Evolutionary conservation across 2,888 invertebrate genomes (phyloP).

Genomic region (Cyclophora albipunctata): DNA sequence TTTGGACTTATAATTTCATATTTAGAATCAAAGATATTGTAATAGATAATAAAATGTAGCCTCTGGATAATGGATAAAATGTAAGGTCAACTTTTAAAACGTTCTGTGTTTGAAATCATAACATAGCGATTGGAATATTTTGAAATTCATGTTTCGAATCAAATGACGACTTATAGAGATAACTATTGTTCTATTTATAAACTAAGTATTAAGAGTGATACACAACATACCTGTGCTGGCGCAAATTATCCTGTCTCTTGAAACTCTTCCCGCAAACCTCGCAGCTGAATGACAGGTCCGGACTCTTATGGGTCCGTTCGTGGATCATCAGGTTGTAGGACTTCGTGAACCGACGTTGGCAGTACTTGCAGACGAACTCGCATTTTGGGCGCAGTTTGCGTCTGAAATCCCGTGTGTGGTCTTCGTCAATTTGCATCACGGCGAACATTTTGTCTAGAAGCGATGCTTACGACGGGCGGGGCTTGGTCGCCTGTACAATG

Average conservation of each 20-base stretch:
- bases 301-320: slow-evolving; percentile 97
- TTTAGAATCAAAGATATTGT: too few relatives aligned
- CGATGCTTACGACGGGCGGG: slow-evolving; percentile 68
- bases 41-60: too few relatives aligned
- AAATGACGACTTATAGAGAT: too few relatives aligned
- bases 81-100: too few relatives aligned
- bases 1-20: too few relatives aligned
- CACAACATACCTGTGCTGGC: slow-evolving; percentile 88
- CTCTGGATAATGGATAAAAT: too few relatives aligned
- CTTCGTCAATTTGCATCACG: slow-evolving; percentile 93
- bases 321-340: slow-evolving; percentile 99
- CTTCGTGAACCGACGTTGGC: slow-evolving; percentile 97
- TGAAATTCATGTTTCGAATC: too few relatives aligned
- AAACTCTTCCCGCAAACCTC: slow-evolving; percentile 98
- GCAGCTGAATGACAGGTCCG: slow-evolving; percentile 96
- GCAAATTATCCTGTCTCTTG: slow-evolving; percentile 96
- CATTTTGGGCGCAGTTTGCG: slow-evolving; percentile 94
- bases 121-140: too few relatives aligned
- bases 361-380: slow-evolving; percentile 99
- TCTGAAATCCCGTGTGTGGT: slow-evolving; percentile 89
- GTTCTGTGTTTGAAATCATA: too few relatives aligned
- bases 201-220: too few relatives aligned
- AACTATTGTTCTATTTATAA: too few relatives aligned
- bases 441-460: slow-evolving; percentile 86
- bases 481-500: slow-evolving; percentile 65